phyloP scores from a whole-genome alignment of 2,113 vertebrate genomes.

The Pitta sordida region DNA sequence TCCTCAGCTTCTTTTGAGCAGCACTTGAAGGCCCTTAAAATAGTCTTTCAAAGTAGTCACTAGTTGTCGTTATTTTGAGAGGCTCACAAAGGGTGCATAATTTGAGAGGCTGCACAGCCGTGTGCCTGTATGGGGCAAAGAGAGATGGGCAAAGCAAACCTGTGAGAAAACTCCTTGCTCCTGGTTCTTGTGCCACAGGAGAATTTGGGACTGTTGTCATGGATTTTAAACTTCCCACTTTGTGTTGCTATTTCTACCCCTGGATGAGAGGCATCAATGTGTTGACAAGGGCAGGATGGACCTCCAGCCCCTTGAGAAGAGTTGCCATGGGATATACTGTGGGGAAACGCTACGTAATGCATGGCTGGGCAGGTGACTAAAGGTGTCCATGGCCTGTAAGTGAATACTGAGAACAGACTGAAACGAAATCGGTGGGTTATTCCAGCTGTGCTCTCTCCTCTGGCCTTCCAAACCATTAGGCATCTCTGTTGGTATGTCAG shows the following conservation, averaged over 20 bases:
- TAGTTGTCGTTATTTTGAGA: not conserved
- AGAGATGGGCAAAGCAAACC: not conserved
- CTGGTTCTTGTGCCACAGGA: not conserved
- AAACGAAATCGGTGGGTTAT: not conserved
- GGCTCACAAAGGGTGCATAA: accelerated
- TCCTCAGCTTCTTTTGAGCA: not conserved
- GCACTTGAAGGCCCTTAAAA: not conserved
- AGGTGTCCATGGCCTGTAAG: not conserved
- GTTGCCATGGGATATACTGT: not conserved
- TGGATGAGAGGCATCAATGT: not conserved
- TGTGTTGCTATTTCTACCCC: not conserved
- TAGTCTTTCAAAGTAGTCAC: not conserved
- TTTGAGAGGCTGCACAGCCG: not conserved
- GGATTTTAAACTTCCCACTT: not conserved
- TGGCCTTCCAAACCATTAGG: not conserved
- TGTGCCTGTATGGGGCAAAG: not conserved
- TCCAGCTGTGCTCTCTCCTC: not conserved
- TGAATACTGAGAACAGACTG: not conserved
- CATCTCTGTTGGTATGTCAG: not conserved
- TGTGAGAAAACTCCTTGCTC: not conserved
- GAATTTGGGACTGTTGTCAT: not conserved
- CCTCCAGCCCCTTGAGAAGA: not conserved
- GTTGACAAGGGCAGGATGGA: not conserved
- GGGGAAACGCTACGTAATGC: not conserved
- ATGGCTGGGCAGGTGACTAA: not conserved